Evolutionary conservation across 2,888 invertebrate species (phyloP).

Genomic region (Catocala fraxini): DNA sequence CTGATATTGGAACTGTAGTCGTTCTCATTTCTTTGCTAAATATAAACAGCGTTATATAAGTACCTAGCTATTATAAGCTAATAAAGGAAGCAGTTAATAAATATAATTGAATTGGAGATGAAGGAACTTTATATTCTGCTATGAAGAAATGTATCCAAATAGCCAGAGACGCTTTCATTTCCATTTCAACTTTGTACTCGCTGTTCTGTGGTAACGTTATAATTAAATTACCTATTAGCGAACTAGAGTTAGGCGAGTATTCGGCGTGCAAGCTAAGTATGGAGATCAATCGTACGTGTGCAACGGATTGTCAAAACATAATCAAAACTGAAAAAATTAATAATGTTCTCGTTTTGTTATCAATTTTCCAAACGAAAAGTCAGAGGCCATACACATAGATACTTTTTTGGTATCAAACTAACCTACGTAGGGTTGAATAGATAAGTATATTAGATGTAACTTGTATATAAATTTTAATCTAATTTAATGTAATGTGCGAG

Average conservation of each 20-base stretch:
- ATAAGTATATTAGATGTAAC: constrained; percentile 79
- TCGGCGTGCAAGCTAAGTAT: constrained; percentile 52
- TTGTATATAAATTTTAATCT: constrained; percentile 86
- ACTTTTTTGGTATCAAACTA: constrained; percentile 66
- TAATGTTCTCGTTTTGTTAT: constrained; percentile 31
- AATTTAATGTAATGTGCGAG: constrained; percentile 85
- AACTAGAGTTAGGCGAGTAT: constrained; percentile 47
- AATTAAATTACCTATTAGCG: constrained; percentile 38
- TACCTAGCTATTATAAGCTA: constrained; percentile 43
- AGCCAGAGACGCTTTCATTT: constrained; percentile 38
- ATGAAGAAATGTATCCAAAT: constrained; percentile 32
- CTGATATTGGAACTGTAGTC: constrained; percentile 64
- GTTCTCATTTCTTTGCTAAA: constrained; percentile 55
- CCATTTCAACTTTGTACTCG: constrained; percentile 63
- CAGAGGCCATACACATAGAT: constrained; percentile 75
- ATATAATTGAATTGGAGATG: constrained; percentile 45
- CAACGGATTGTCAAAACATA: constrained; percentile 54
- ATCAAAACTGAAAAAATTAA: constrained; percentile 45
- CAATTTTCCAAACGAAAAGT: constrained; percentile 47
- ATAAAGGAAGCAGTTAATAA: constrained; percentile 39
- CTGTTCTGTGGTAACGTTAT: constrained; percentile 68
- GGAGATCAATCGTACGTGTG: constrained; percentile 37
- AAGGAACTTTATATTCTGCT: constrained; percentile 38
- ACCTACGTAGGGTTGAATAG: constrained; percentile 71
- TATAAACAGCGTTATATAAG: constrained; percentile 40